Conservation (phyloP, 2,113 vertebrate species). For the Indicator maculatus region DNA sequence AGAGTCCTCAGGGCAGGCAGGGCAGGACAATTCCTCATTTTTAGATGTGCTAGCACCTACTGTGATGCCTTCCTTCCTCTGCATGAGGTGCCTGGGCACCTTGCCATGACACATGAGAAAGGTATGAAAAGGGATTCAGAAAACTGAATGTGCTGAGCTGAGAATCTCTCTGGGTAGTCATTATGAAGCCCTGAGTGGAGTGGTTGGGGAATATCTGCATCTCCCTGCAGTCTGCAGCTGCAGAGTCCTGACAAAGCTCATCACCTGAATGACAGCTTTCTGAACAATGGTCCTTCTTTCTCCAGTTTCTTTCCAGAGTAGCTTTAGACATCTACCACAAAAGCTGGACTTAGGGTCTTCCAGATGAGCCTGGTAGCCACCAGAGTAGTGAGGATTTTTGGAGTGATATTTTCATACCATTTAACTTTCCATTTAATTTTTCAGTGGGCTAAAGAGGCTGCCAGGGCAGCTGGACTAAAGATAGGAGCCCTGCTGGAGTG, state of each 20-base stretch:
- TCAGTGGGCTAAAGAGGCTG: not conserved
- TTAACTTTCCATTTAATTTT: not conserved
- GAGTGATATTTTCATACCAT: not conserved
- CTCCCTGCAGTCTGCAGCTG: not conserved
- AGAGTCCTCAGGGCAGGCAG: not conserved
- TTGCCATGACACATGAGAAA: not conserved
- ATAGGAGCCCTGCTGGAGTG: not conserved
- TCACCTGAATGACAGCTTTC: not conserved
- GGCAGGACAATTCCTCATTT: not conserved
- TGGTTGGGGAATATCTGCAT: not conserved
- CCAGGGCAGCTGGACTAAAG: not conserved
- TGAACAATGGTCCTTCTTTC: not conserved
- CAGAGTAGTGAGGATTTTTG: not conserved
- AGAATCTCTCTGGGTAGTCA: not conserved
- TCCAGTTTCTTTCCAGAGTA: not conserved
- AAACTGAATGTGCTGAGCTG: accelerated
- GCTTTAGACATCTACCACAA: not conserved
- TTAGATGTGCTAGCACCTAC: not conserved
- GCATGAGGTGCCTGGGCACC: accelerated
- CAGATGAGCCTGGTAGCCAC: not conserved
- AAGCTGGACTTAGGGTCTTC: not conserved
- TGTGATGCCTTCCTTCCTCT: not conserved
- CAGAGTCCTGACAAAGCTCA: not conserved
- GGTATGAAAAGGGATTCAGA: not conserved
- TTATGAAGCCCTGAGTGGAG: not conserved